Evolutionary conservation across 2,888 invertebrate genomes (phyloP).

Genomic region (Frankliniella intonsa): DNA sequence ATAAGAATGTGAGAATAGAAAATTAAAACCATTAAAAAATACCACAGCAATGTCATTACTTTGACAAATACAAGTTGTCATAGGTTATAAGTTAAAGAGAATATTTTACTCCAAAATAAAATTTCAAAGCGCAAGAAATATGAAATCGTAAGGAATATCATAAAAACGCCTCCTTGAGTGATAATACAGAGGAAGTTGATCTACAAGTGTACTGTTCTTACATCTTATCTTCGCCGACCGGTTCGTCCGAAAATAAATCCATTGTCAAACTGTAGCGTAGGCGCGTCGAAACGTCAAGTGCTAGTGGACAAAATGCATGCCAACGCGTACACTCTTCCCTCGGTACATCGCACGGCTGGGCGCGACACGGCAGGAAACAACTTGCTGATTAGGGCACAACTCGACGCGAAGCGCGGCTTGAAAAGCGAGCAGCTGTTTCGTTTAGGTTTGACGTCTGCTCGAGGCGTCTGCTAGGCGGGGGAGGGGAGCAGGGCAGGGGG

Average conservation of each 20-base stretch:
- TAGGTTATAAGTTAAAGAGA: neutral
- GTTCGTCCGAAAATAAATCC: slow-evolving; percentile 7
- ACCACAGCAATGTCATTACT: neutral
- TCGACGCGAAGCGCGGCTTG: neutral
- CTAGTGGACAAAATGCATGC: too few species aligned
- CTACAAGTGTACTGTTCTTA: neutral
- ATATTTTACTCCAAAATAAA: neutral
- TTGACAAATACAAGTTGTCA: too few species aligned
- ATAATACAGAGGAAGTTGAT: too few species aligned
- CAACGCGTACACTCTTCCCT: too few species aligned
- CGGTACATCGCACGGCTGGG: too few species aligned
- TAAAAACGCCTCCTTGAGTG: too few species aligned
- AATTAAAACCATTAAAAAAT: neutral
- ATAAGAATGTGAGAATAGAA: neutral
- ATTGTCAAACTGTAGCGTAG: neutral
- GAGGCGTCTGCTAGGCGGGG: neutral
- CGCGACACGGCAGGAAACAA: neutral
- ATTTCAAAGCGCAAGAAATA: too few species aligned
- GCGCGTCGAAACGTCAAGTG: too few species aligned
- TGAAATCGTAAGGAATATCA: too few species aligned
- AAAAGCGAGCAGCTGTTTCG: neutral
- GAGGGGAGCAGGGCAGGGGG: neutral
- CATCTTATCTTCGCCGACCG: neutral
- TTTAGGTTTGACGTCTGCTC: neutral
- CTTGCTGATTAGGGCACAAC: neutral